Evolutionary conservation across 2,113 vertebrate species (phyloP).

Genomic region (Apodemus speciosus): DNA sequence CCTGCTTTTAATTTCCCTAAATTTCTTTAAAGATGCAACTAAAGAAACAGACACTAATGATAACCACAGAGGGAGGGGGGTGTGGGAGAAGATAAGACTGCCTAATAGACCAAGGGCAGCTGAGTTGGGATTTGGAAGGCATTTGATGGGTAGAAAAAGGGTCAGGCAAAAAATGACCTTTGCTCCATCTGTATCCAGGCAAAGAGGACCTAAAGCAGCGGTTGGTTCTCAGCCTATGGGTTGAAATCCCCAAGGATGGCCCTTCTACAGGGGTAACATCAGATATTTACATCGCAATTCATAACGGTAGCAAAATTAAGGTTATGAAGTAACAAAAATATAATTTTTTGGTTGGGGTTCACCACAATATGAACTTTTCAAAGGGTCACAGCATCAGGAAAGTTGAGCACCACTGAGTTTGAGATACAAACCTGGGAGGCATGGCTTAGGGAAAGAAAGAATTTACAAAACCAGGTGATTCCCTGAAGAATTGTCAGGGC

Average conservation of each 20-base stretch:
- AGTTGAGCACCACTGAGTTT: not conserved
- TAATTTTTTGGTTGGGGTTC: not conserved
- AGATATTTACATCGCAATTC: not conserved
- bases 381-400: not conserved
- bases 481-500: not conserved
- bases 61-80: not conserved
- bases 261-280: not conserved
- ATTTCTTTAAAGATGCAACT: not conserved
- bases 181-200: rapidly evolving
- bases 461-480: not conserved
- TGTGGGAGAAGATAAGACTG: not conserved
- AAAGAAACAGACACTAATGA: not conserved
- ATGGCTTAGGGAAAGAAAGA: not conserved
- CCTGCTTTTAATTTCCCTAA: not conserved
- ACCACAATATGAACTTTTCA: not conserved
- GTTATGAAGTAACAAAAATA: not conserved
- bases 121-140: not conserved
- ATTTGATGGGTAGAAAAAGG: not conserved
- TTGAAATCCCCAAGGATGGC: not conserved
- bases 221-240: not conserved
- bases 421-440: not conserved
- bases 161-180: rapidly evolving
- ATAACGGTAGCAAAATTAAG: not conserved
- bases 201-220: not conserved
- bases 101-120: not conserved